These are phyloP conservation scores for Dolomedes plantarius DNA, from an alignment of 2,888 invertebrate species.

Conservation along the genomic window DNA sequence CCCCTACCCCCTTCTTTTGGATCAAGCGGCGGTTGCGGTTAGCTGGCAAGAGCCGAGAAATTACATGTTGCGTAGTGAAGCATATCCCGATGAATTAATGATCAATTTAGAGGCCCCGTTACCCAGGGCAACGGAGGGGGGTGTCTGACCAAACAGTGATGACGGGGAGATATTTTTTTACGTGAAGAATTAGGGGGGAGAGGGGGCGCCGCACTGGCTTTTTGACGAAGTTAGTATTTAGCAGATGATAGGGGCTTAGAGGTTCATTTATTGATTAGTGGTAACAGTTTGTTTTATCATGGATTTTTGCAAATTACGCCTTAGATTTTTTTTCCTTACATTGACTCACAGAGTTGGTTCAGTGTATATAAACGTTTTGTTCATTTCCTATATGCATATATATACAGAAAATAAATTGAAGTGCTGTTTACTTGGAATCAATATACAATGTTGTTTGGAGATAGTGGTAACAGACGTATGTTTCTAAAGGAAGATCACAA, in stretches of 20 bases:
- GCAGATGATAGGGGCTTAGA: neutral
- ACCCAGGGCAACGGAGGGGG: constrained; percentile 24
- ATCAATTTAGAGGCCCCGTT: constrained; percentile 59
- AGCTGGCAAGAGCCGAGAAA: constrained; percentile 69
- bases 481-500: too few relatives aligned
- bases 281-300: neutral
- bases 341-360: too few relatives aligned
- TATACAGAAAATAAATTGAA: too few relatives aligned
- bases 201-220: constrained; percentile 9
- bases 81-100: constrained; percentile 69
- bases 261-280: neutral
- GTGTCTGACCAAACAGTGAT: constrained; percentile 61
- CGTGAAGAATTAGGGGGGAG: neutral
- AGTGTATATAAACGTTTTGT: too few relatives aligned
- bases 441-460: too few relatives aligned
- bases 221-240: neutral
- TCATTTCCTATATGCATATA: too few relatives aligned
- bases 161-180: constrained; percentile 23
- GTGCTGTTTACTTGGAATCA: too few relatives aligned
- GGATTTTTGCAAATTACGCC: neutral
- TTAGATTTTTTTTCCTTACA: too few relatives aligned
- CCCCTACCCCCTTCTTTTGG: constrained; percentile 2
- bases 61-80: constrained; percentile 69
- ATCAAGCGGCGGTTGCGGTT: constrained; percentile 63
- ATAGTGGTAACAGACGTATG: too few relatives aligned